phyloP scores from a whole-genome alignment of 2,113 vertebrate genomes.

The Trinectes maculatus region DNA sequence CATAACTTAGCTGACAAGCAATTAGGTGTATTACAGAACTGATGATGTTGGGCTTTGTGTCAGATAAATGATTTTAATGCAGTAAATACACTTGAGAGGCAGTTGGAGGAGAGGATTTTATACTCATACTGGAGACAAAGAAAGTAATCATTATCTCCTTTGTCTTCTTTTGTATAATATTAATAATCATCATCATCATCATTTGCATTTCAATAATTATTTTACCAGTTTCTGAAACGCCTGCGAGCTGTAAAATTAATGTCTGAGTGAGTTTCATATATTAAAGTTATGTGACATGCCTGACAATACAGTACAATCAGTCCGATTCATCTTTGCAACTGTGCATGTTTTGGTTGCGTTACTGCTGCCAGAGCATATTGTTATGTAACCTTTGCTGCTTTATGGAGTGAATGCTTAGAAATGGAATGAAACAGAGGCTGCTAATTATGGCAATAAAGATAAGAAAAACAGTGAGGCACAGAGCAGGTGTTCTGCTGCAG shows the following conservation, averaged over 20 bases:
- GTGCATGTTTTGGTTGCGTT: slow-evolving; percentile 35
- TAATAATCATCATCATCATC: too few species aligned
- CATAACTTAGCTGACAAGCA: slow-evolving; percentile 24
- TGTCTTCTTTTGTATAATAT: not conserved
- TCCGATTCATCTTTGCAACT: slow-evolving; percentile 29
- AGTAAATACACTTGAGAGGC: slow-evolving; percentile 18
- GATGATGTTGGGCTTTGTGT: slow-evolving; percentile 28
- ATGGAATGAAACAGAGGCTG: slow-evolving; percentile 38
- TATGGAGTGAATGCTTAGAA: slow-evolving; percentile 31
- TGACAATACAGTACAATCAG: too few species aligned
- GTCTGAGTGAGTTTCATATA: slow-evolving; percentile 5
- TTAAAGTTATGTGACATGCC: not conserved
- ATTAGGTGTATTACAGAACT: slow-evolving; percentile 40
- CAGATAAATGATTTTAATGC: slow-evolving; percentile 33
- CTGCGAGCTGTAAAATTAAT: slow-evolving; percentile 15
- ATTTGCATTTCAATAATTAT: too few species aligned
- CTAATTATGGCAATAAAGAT: slow-evolving; percentile 64
- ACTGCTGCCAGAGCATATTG: slow-evolving; percentile 20
- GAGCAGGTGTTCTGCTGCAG: not conserved
- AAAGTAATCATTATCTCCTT: not conserved
- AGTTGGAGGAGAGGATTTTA: slow-evolving; percentile 5
- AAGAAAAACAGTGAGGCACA: slow-evolving; percentile 1
- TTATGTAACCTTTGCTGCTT: slow-evolving; percentile 54
- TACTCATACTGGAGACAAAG: not conserved
- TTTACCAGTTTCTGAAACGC: slow-evolving; percentile 15